Evolutionary conservation across 2,797 vertebrate species (phyloP).

Genomic region (Protonibea diacanthus): DNA sequence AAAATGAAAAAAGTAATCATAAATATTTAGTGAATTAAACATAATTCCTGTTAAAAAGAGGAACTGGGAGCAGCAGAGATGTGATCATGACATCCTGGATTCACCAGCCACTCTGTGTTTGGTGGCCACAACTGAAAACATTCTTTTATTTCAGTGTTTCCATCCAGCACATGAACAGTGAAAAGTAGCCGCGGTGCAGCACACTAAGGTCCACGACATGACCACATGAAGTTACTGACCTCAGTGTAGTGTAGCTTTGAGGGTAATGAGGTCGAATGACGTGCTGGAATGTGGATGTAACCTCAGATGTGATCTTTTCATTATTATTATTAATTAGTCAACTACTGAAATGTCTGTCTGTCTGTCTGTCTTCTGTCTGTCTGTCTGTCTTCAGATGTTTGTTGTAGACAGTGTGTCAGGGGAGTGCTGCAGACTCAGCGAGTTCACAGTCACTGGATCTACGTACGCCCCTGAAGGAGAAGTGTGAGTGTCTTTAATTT

Average conservation of each 20-base stretch:
- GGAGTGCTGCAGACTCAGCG: conserved; percentile 80
- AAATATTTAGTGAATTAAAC: no score
- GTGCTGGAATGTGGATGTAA: conserved; percentile 15
- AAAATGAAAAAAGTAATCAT: no score
- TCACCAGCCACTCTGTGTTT: no score
- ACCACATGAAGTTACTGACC: no score
- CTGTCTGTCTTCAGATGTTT: conserved; percentile 81
- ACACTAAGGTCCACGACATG: no score
- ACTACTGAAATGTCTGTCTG: conserved; percentile 9
- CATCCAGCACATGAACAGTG: no score
- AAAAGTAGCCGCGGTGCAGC: no score
- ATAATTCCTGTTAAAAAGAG: no score
- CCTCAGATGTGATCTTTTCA: conserved; percentile 25
- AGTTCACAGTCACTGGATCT: conserved; percentile 88
- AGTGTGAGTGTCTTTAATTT: conserved; percentile 85
- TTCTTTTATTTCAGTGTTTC: no score
- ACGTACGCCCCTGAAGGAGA: conserved; percentile 89
- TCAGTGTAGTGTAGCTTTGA: background rate
- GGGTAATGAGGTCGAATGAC: background rate
- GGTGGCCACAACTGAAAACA: no score
- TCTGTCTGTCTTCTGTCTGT: conserved; percentile 19
- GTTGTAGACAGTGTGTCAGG: conserved; percentile 81
- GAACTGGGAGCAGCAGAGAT: no score
- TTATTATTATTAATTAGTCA: conserved; percentile 44
- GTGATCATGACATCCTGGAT: no score